Evolutionary conservation across 2,113 vertebrate genomes (phyloP), one percentile per base, ranked within the genome.

Genomic region (Epinephelus fuscoguttatus): DNA sequence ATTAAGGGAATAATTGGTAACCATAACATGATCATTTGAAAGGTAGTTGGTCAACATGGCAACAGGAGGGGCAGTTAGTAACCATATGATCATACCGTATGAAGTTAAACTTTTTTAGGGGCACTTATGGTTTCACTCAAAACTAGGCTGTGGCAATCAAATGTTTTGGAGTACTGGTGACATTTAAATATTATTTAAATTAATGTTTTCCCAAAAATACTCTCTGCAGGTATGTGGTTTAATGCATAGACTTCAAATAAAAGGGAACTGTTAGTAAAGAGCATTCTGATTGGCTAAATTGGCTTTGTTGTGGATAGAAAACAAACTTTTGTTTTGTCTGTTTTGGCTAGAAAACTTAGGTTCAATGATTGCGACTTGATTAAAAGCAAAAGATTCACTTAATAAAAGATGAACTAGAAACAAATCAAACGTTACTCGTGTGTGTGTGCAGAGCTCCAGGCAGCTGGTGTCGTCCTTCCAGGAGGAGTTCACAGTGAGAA

Each of bases 381-480:
- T n/a, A 23, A 68, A 61, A 40, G 8, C 2, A 30, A 17, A 49
- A 49, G 3, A 49, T 12, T 45, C 9, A 45, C 42, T 45, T 37
- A 11, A 5, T 15, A 17, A 50, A 50, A 25, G 2, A 55, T 30
- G 2, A 9, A 37, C 2, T 0, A 18, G n/a, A 25, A 30, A 55
- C 6, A 53, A 25, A 61, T 50, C 6, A 27, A 68, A 19, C 19
- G 37, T 10, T 56, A 2, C 18, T 12, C 14, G 27, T 73, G 12
- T 80, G 37, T 88, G 62, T 71, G 60, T 80, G 27, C 61, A 98
- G 97, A 97, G 94, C 75, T 97, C 96, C 56, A 96, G 97, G 89
- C 97, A 98, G 88, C 86, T 98, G 93, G 97, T 97, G 3, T 97
- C 97, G 0, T 97, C 97, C 1, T 97, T 97, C 91, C 97, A 98